phyloP scores from a whole-genome alignment of 2,113 vertebrate genomes.

The Corvus hawaiiensis region DNA sequence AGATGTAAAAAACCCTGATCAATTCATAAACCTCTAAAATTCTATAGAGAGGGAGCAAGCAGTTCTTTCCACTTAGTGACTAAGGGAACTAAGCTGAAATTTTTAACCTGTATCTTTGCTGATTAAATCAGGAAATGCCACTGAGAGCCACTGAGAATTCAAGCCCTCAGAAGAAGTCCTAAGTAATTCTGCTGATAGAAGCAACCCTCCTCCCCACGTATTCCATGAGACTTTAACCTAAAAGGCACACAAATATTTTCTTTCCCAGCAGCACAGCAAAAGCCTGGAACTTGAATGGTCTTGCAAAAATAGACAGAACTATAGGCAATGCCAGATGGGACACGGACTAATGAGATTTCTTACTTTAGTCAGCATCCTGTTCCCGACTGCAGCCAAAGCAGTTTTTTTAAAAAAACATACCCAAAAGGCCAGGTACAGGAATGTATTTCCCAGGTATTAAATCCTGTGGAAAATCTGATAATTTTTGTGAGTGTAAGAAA shows the following conservation, averaged over 20 bases:
- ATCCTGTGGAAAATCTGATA: background rate
- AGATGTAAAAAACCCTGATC: background rate
- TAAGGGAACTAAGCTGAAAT: background rate
- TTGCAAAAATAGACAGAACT: background rate
- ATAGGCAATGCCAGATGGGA: background rate
- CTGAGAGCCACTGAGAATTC: background rate
- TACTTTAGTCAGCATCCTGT: background rate
- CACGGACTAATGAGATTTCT: background rate
- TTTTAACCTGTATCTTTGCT: background rate
- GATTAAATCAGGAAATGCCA: background rate
- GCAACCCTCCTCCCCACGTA: background rate
- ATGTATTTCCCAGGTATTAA: background rate
- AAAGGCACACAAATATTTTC: background rate
- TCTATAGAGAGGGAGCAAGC: background rate
- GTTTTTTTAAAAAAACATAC: background rate
- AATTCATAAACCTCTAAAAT: background rate
- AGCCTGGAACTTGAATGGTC: background rate
- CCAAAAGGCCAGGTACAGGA: background rate
- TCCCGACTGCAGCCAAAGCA: background rate
- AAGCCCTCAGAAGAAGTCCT: background rate
- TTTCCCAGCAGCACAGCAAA: background rate
- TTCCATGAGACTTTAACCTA: background rate
- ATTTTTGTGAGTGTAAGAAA: background rate
- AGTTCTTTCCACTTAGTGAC: background rate
- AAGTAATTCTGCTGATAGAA: background rate